Evolutionary conservation across 1,140 invertebrate genomes (phyloP).

Genomic region (Anadara kagoshimensis): DNA sequence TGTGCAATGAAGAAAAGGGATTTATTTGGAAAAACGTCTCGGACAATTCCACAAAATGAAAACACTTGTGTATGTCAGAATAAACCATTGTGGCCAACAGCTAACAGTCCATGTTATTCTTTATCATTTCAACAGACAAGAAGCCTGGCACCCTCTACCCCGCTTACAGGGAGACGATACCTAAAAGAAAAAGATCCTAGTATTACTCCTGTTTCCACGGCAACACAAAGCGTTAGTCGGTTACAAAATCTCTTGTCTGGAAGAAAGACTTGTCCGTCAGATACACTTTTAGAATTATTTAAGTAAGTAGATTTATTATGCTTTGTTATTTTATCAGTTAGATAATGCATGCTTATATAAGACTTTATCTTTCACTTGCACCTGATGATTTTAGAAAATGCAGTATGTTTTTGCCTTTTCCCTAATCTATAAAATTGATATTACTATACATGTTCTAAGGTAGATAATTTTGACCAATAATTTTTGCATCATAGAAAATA

Average conservation of each 20-base stretch:
- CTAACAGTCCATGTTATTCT: constrained; percentile 51
- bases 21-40: no score
- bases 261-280: constrained; percentile 81
- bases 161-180: constrained; percentile 89
- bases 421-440: no score
- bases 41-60: neutral
- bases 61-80: constrained; percentile 33
- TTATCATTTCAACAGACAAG: constrained; percentile 65
- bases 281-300: constrained; percentile 80
- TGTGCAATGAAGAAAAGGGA: no score
- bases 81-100: constrained; percentile 36
- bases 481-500: no score
- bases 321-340: neutral
- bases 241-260: constrained; percentile 84
- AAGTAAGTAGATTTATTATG: constrained; percentile 73
- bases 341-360: neutral
- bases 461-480: no score
- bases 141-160: constrained; percentile 83
- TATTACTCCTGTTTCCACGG: constrained; percentile 83
- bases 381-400: no score
- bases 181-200: constrained; percentile 79
- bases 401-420: no score
- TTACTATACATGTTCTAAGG: no score
- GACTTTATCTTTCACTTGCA: neutral
- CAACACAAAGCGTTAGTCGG: constrained; percentile 88